Conservation (phyloP, 2,888 invertebrate species). For the Epinotia brunnichana region DNA sequence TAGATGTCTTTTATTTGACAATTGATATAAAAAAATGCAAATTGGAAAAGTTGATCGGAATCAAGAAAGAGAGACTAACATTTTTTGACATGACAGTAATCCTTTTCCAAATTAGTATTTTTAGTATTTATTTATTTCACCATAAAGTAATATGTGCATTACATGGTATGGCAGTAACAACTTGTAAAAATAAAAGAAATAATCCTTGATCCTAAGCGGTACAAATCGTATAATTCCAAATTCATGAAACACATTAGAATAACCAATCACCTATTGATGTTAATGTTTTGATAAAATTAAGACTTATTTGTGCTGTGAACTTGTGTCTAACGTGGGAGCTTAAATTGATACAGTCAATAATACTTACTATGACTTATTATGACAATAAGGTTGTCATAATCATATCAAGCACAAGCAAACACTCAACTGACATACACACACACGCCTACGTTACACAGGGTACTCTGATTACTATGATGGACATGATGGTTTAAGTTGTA, state of each 20-base stretch:
- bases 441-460: conserved; percentile 8
- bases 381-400: conserved; percentile 14
- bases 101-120: too few species aligned
- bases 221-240: neutral
- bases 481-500: neutral
- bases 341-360: neutral
- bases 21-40: too few species aligned
- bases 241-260: neutral
- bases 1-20: too few species aligned
- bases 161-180: too few species aligned
- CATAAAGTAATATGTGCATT: too few species aligned
- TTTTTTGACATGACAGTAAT: too few species aligned
- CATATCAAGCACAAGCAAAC: conserved; percentile 15
- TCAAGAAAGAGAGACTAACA: too few species aligned
- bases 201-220: neutral
- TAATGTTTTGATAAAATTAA: conserved; percentile 20
- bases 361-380: neutral
- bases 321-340: neutral
- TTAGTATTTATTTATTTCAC: too few species aligned
- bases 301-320: neutral
- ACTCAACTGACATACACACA: conserved; percentile 20
- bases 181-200: too few species aligned
- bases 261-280: neutral
- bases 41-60: too few species aligned
- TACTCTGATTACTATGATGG: neutral